Base-by-base conservation (phyloP, 1,140 invertebrate species). In the Phenacoccus solenopsis region DNA sequence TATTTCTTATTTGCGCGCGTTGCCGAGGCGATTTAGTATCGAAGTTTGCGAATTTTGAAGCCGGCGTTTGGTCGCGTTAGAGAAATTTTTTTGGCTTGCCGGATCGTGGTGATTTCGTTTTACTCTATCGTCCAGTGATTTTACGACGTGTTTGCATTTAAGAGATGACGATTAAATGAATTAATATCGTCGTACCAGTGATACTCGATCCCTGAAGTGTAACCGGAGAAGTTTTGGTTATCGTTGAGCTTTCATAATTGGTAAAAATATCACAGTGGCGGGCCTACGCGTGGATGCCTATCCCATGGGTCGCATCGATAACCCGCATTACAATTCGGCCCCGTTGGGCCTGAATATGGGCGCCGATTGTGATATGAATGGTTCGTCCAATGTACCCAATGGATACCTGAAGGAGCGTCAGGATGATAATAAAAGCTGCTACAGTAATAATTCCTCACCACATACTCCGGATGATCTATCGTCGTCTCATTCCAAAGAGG, bases 391-490 rank as follows among this genome's bases (percentile, higher is more conserved):
- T n/a, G 38, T 49, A n/a, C 38, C 38, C 5, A 64, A 64, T 27
- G 59, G 59, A 3, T 64, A 64, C 25, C 16, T 64, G 10, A 64
- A 64, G 25, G 59, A 64, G 9, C 59, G 25, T 24, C 59, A 64
- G 20, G 59, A 64, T 16, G 59, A 64, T 24, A 64, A 64, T 25
- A 49, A 49, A 49, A 49, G 38, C 38, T 49, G 38, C 16, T 49
- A 49, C 16, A 64, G 59, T 64, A 25, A 27, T 24, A 9, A 64
- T 25, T 64, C 59, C 10, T 64, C 59, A 4, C 59, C 59, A 2
- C 59, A 64, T 27, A 64, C 59, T 24, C 59, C 59, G 25, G 59
- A 64, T 16, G 59, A 64, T 27, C 25, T 64, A 24, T 64, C 59
- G 12, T 64, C 59, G 9, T n/a, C 38, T 49, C 38, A 49, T 49